Evolutionary conservation across 2,888 invertebrate genomes (phyloP).

Genomic region (Cheilosia pagana): DNA sequence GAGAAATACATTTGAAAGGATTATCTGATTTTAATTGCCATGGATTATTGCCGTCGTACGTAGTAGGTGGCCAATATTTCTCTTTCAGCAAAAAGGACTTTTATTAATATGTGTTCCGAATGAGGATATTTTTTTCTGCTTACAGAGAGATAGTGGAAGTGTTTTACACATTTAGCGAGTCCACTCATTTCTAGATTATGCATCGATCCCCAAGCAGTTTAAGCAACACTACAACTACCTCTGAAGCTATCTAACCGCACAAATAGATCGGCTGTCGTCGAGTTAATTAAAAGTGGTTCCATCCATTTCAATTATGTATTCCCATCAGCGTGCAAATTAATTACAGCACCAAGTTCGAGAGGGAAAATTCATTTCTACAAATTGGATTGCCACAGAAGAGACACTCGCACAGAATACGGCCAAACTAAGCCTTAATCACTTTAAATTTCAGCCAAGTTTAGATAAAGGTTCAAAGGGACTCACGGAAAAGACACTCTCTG

Average conservation of each 20-base stretch:
- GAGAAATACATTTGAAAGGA: constrained; percentile 66
- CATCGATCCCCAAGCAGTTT: background rate
- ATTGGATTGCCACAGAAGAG: constrained; percentile 19
- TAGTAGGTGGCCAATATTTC: constrained; percentile 6
- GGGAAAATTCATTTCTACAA: constrained; percentile 35
- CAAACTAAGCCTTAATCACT: constrained; percentile 11
- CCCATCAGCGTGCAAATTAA: constrained; percentile 53
- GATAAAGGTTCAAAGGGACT: background rate
- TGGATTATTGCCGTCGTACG: constrained; percentile 48
- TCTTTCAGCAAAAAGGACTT: constrained; percentile 19
- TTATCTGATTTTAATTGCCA: constrained; percentile 72
- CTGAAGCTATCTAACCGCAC: background rate
- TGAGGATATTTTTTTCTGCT: constrained; percentile 7
- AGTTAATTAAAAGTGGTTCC: constrained; percentile 63
- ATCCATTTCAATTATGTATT: constrained; percentile 66
- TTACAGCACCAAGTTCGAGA: constrained; percentile 30
- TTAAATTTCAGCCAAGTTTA: constrained; percentile 31
- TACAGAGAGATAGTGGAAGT: background rate
- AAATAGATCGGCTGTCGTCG: constrained; percentile 39
- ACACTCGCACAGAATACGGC: background rate
- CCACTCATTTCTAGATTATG: background rate
- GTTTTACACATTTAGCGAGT: background rate
- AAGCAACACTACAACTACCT: background rate
- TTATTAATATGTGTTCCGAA: constrained; percentile 21
- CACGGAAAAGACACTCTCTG: constrained; percentile 16